Base-by-base conservation (phyloP, 2,113 vertebrate species). In the Lasiurus borealis region DNA sequence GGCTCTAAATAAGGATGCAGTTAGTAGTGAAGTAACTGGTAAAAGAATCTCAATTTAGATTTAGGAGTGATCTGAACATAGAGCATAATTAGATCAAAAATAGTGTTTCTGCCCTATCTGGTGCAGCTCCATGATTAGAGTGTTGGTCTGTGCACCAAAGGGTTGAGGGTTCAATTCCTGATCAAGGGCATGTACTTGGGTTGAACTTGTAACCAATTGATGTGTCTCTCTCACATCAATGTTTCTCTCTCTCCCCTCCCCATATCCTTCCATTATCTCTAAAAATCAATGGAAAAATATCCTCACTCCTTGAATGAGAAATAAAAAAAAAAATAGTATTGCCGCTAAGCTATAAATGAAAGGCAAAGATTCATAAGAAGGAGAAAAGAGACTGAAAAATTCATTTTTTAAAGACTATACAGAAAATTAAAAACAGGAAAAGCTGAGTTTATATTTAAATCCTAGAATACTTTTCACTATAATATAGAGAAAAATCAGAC, bases 1-100 rank as follows among this genome's bases (percentile, higher is more conserved):
- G 19, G 2, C 54, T 87, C 14, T 91, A 85, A 93, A 89, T 36
- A 8, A 87, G 14, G 44, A 50, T 71, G 34, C 13, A 19, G 40
- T 75, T 75, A 46, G 10, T 66, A 91, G 88, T 91, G 31, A 96
- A 89, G 34, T 87, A 83, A 90, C 83, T 62, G 21, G 40, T 62
- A 89, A 75, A 86, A 69, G 86, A 73, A 2, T 83, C 66, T 92
- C 21, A 80, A 80, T 90, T 89, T 69, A 11, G 6, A 85, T 86
- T 94, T 48, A 73, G 18, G 62, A 89, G 57, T 48, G 48, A 89
- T 78, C 34, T 83, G 29, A 95, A 95, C 19, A 85, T n/a, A 73
- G 52, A 72, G 82, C 25, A 82, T 50, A 81, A 44, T 71, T 90
- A 83, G 3, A 91, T 18, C 14, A 36, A 21, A 62, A 69, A 59